Base-by-base conservation (phyloP, 2,113 vertebrate genomes). In the Callionymus lyra region DNA sequence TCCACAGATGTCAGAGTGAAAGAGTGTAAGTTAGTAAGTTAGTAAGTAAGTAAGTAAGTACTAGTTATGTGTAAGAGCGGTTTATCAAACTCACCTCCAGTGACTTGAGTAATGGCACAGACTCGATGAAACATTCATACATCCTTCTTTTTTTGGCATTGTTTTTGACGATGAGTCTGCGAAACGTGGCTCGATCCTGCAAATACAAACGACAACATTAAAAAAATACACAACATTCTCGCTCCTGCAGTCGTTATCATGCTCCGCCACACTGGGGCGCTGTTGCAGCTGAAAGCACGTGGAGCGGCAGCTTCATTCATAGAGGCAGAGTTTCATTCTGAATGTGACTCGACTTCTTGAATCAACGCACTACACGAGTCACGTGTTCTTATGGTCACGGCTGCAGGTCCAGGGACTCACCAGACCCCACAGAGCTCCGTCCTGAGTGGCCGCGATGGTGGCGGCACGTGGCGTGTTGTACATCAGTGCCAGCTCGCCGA, bases 391-490 rank as follows among this genome's bases (percentile, higher is more conserved):
- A n/a, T n/a, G n/a, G n/a, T n/a, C n/a, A 43, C 15, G 10, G 16
- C 16, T 13, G 18, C 21, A 9, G 10, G 2, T 38, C 6, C 10
- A 4, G 8, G 14, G 15, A 10, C 85, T 94, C 77, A 98, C 95
- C 91, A 99, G 74, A 72, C 89, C 95, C 95, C 95, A 99, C 6
- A 99, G 89, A 13, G 94, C 74, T 53, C 95, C 95, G 64, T 95
- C 91, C 51, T 89, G 82, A 47, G 86, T 96, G 73, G 95, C 92
- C 19, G 91, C 34, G 63, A 99, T 99, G 65, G 95, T 99, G 41
- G 95, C 95, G 46, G 95, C 94, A 48, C 95, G 87, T 10, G 95
- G 93, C 50, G 95, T 97, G 80, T 99, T 99, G 84, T 99, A 99
- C 95, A 99, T 97, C 80, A 99, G 80, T 2, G 95, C 95, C 56